Percentiles rank a stretch among this genome's conserved stretches.
Evolutionary conservation across 1,140 invertebrate genomes (phyloP).

Genomic region (Listronotus bonariensis): DNA sequence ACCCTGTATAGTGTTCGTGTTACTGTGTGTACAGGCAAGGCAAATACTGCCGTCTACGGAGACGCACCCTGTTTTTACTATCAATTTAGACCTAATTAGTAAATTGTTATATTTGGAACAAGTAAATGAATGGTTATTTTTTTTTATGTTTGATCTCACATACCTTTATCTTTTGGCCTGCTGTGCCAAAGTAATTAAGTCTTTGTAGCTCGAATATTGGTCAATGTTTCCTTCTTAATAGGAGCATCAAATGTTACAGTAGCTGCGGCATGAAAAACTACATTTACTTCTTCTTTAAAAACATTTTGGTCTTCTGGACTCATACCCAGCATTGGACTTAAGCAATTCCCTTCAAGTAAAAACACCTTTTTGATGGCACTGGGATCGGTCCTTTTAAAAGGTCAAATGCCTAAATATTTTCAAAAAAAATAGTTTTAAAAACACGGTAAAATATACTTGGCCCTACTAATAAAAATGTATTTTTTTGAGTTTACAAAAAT

Average conservation of each 20-base stretch:
- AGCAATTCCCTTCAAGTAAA: slow-evolving; percentile 66
- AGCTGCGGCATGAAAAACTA: slow-evolving; percentile 66
- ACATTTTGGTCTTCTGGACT: slow-evolving; percentile 61
- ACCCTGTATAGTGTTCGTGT: no score
- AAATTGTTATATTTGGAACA: no score
- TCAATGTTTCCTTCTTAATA: slow-evolving; percentile 65
- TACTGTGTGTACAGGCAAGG: no score
- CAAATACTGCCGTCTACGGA: no score
- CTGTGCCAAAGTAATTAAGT: slow-evolving; percentile 66
- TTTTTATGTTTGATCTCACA: not conserved
- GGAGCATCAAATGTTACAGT: slow-evolving; percentile 73
- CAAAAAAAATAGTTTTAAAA: not conserved
- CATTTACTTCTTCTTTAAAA: slow-evolving; percentile 62
- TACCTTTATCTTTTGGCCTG: slow-evolving; percentile 69
- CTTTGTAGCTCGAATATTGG: slow-evolving; percentile 70
- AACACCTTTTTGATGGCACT: slow-evolving; percentile 58
- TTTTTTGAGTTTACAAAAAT: no score
- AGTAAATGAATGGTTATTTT: no score
- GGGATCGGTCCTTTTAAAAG: slow-evolving; percentile 18
- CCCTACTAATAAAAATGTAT: no score
- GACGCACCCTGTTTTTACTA: not conserved
- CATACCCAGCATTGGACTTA: slow-evolving; percentile 64
- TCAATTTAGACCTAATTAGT: no score
- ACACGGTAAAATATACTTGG: no score
- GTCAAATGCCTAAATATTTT: slow-evolving; percentile 32